Percentiles rank a stretch among this genome's conserved stretches.
phyloP scores from a whole-genome alignment of 2,113 vertebrate genomes.

The Monopterus albus region DNA sequence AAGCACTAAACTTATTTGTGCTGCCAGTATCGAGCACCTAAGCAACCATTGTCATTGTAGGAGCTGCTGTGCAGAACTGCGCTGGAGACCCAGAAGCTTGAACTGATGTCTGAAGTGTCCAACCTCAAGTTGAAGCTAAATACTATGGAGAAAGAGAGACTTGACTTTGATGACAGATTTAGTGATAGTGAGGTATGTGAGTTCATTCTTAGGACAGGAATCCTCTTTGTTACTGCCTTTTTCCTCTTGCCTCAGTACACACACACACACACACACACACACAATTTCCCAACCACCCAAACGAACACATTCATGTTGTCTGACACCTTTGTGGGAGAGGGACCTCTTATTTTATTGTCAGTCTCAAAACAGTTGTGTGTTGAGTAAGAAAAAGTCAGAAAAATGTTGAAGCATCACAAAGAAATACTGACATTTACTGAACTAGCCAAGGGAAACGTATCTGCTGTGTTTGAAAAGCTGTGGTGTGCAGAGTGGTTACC shows the following conservation, averaged over 20 bases:
- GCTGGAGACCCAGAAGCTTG: constrained; percentile 94
- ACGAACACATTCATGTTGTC: constrained; percentile 30
- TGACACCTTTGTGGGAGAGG: constrained; percentile 35
- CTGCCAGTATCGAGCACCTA: not conserved
- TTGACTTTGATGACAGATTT: constrained; percentile 90
- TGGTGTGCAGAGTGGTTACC: not conserved
- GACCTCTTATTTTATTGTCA: constrained; percentile 8
- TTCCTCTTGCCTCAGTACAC: not conserved
- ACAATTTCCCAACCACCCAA: not conserved
- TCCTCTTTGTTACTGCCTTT: constrained; percentile 23
- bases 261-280: constrained; percentile 13
- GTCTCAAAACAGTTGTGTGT: constrained; percentile 37
- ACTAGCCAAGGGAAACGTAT: not conserved
- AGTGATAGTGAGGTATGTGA: constrained; percentile 90
- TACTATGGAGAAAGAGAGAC: constrained; percentile 88
- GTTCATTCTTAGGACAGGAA: not conserved
- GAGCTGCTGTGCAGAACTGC: constrained; percentile 92
- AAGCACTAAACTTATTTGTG: not conserved
- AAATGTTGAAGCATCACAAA: not conserved
- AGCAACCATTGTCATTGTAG: constrained; percentile 71
- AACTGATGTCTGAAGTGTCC: constrained; percentile 94
- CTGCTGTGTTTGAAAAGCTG: constrained; percentile 1
- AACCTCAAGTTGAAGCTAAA: constrained; percentile 94
- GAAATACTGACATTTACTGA: not conserved
- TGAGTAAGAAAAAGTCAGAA: not conserved